Evolutionary conservation across 2,797 vertebrate species (phyloP).

Genomic region (Mastacembelus armatus): DNA sequence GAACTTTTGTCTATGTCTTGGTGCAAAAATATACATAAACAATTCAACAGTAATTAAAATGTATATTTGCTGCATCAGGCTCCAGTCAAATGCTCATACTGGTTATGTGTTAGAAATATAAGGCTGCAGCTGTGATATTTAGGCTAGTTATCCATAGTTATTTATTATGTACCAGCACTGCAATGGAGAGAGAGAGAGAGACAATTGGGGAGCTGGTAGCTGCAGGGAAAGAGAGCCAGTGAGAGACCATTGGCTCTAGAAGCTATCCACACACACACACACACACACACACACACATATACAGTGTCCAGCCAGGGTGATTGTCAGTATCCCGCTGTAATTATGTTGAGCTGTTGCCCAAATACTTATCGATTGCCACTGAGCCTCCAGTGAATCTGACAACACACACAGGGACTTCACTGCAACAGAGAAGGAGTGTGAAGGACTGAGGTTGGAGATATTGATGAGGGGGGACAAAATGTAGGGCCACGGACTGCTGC

Average conservation of each 20-base stretch:
- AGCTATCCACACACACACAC: conserved; percentile 17
- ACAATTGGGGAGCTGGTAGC: conserved; percentile 11
- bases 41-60: neutral
- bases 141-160: conserved; percentile 7
- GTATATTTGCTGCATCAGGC: neutral
- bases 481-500: too few relatives aligned
- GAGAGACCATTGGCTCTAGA: conserved; percentile 25
- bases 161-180: conserved; percentile 16
- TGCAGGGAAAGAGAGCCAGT: conserved; percentile 27
- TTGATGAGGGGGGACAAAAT: too few relatives aligned
- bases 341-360: conserved; percentile 75
- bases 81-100: neutral
- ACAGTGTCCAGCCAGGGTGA: conserved; percentile 45
- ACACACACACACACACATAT: conserved; percentile 7
- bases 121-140: neutral
- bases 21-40: too few relatives aligned
- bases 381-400: conserved; percentile 58
- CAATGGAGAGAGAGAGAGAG: conserved; percentile 2
- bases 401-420: conserved; percentile 26
- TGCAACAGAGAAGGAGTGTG: conserved; percentile 39
- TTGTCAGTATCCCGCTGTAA: conserved; percentile 71
- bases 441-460: neutral
- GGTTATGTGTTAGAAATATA: neutral
- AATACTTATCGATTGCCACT: conserved; percentile 73
- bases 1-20: too few relatives aligned